Base-by-base conservation (phyloP, 2,797 vertebrate species). In the Huso huso region DNA sequence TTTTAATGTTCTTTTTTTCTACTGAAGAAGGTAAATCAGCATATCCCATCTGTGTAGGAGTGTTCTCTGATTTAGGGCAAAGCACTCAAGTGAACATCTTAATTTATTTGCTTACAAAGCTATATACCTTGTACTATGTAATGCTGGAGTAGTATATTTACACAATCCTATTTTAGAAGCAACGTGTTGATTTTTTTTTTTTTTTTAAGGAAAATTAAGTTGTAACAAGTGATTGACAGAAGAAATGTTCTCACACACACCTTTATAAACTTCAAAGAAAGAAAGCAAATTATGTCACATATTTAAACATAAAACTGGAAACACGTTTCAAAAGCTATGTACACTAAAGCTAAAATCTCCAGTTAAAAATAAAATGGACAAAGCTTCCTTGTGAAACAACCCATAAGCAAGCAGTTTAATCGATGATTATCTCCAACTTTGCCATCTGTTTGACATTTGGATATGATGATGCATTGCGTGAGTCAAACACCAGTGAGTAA, bases 391-490 rank as follows among this genome's bases (percentile, higher is more conserved):
- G 37, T 64, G 63, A 66, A 53, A 51, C 37, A 37, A 5, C 37
- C 37, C 37, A 37, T 53, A 9, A 57, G 15, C 53, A 6, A 57
- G 15, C n/a, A 50, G 12, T 15, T 67, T 13, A 37, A 59, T 61
- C 69, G 64, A 68, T 50, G 50, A 68, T 69, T 65, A 62, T 69
- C 63, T 66, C 67, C 63, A 69, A 15, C 23, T 64, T 69, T 74
- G 71, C 63, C 72, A 72, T 78, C 71, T 74, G 71, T 63, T 68
- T 68, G 68, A 71, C 68, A 66, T 70, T 74, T 64, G 63, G 63
- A 69, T 55, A 37, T 61, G 63, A 57, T 23, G 68, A 68, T 53
- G 49, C 70, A 61, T 66, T 61, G 71, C 72, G 68, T 77, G 76
- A 72, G 72, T 73, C 57, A 66, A 67, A 68, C 66, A 63, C 53